Evolutionary conservation across 2,888 invertebrate species (phyloP).

Genomic region (Tetramorium bicarinatum): DNA sequence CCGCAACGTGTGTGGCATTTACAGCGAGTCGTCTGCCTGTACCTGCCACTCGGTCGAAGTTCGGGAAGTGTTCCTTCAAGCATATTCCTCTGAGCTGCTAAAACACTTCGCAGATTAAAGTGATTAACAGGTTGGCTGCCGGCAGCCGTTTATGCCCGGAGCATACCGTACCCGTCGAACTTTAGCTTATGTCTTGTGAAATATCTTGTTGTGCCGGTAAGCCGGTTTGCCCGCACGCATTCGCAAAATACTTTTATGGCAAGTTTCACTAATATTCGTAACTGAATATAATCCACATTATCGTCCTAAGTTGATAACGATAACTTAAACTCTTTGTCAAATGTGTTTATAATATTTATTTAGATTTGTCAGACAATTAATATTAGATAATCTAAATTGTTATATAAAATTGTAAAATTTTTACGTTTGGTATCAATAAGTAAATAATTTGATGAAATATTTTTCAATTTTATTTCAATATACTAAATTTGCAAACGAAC

Average conservation of each 20-base stretch:
- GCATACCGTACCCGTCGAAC: constrained; percentile 53
- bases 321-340: neutral
- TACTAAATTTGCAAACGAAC: too few species aligned
- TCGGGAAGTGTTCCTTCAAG: constrained; percentile 37
- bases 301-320: neutral
- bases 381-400: neutral
- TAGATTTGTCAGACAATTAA: neutral
- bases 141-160: constrained; percentile 45
- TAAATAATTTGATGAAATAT: too few species aligned
- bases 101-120: constrained; percentile 76
- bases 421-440: too few species aligned
- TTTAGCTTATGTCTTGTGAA: constrained; percentile 65
- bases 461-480: too few species aligned
- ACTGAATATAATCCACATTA: constrained; percentile 12
- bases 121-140: constrained; percentile 75
- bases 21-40: neutral
- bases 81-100: constrained; percentile 44
- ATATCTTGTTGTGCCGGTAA: constrained; percentile 52
- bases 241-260: constrained; percentile 47
- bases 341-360: neutral
- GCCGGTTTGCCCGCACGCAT: constrained; percentile 26
- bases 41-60: constrained; percentile 32
- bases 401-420: neutral
- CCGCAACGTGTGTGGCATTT: constrained; percentile 11
- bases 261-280: constrained; percentile 15